Base-by-base conservation (phyloP, 1,140 invertebrate genomes). In the Heliconius hermathena region DNA sequence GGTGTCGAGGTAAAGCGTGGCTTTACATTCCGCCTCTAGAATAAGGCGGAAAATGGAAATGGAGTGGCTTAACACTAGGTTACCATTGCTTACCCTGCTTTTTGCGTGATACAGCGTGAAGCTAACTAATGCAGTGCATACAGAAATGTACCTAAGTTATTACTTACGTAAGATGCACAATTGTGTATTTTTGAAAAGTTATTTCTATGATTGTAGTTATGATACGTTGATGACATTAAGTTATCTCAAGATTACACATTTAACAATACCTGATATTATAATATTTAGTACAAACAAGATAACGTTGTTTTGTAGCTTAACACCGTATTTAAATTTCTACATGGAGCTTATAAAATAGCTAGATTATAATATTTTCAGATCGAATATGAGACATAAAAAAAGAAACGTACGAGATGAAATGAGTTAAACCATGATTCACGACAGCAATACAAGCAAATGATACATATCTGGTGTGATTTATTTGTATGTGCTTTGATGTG, bases 321-420 rank as follows among this genome's bases (percentile, higher is more conserved):
- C 54, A 22, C 16, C 52, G 52, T 66, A 66, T 66, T 6, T 66
- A 18, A 46, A 4, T 46, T 46, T 46, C 41, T 66, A 26, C 22
- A 0, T 5, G 4, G 1, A 29, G 22, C 26, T 29, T 66, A 18
- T 66, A 66, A 66, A 54, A 49, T 79, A 76, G 76, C 78, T 71
- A 82, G 75, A 80, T 82, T 81, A n/a, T n/a, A n/a, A n/a, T n/a
- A 83, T 83, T 83, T 83, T 81, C 29, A 83, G 82, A 71, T 78
- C 73, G 60, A 72, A 72, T 9, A 38, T 29, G 1, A 36, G 38
- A 41, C 22, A 60, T 71, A 74, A 71, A 76, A 76, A 22, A 22
- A 41, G 74, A 76, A 41, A 13, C 75, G 71, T 38, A 71, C 26
- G 38, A 73, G 60, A 75, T 49, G 79, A 71, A 46, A 76, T 71